Percentiles rank a stretch among this genome's conserved stretches.
These are phyloP conservation scores for Scaptomyza parva DNA, from an alignment of 2,888 invertebrate genomes.

Conservation along the genomic window DNA sequence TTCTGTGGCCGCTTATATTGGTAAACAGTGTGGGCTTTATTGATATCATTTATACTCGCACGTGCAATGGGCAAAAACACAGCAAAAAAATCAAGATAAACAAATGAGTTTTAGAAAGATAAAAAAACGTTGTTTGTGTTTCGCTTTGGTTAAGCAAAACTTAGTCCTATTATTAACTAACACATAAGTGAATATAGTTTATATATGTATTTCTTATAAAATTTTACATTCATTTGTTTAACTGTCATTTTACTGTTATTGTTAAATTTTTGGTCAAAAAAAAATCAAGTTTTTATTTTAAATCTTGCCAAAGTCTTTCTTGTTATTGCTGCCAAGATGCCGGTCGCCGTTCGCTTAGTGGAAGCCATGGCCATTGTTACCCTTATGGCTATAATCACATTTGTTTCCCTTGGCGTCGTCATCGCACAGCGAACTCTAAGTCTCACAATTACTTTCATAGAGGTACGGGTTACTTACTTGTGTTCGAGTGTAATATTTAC, in stretches of 20 bases:
- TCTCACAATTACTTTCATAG: slow-evolving; percentile 43
- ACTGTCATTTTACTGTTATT: slow-evolving; percentile 29
- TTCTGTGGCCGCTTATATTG: slow-evolving; percentile 18
- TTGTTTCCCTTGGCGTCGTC: slow-evolving; percentile 54
- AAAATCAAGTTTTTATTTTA: neutral
- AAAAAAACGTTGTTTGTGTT: slow-evolving; percentile 7
- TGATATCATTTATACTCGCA: slow-evolving; percentile 30
- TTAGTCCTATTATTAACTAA: slow-evolving; percentile 8
- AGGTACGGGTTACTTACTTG: slow-evolving; percentile 28
- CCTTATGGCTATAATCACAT: slow-evolving; percentile 54
- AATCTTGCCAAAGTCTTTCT: neutral
- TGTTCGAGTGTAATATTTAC: too few species aligned
- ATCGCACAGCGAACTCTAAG: slow-evolving; percentile 49
- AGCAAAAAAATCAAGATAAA: neutral
- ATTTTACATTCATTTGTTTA: neutral
- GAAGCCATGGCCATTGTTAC: slow-evolving; percentile 63
- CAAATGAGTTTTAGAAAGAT: slow-evolving; percentile 28
- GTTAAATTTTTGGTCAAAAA: neutral
- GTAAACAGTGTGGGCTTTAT: slow-evolving; percentile 37
- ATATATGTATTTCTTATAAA: neutral
- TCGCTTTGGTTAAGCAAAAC: neutral
- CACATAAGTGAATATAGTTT: neutral
- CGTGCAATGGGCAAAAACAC: neutral
- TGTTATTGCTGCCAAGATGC: slow-evolving; percentile 39
- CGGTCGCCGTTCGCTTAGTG: slow-evolving; percentile 60